Evolutionary conservation across 37 sponge, comb jelly and placozoan genomes (phyloP), one percentile per base, ranked within the genome.

Genomic region (Mnemiopsis leidyi): DNA sequence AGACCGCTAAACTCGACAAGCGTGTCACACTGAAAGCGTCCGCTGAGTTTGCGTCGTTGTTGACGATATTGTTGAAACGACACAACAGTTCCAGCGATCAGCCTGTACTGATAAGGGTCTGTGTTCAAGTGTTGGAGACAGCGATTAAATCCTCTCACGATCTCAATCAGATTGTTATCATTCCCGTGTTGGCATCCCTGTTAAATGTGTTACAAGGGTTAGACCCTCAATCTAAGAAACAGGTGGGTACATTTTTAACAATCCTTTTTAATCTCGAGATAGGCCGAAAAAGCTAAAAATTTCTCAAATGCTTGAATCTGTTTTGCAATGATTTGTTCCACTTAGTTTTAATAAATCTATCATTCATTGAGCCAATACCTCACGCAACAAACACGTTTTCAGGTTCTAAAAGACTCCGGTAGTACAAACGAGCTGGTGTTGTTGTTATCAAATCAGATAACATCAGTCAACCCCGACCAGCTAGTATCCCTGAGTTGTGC

Each of bases 61-160:
- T 79, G 35, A 35, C 37, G 20, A 79, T 79, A 3, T 36, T 79
- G 82, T 61, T 85, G 90, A 85, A 40, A 25, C 90, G 36, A 35
- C 90, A 85, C 48, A 85, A 40, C 38, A 85, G 35, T 28, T 33
- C 90, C 0, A 39, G 36, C 16, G 90, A 85, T 33, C 90, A 85
- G 29, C 90, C 90, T 18, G 90, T 85, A 2, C 48, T 85, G 61
- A 40, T 85, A 21, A 85, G 36, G 39, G 90, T 85, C 26, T 85
- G 90, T 39, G 90, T 85, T 0, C 90, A 85, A 25, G 90, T 85
- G 0, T 37, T 85, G 28, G 90, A 85, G 28, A 85, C 90, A 85
- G 90, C 90, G 0, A 40, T 61, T 37, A 85, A 85, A 33, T 85
- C 90, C 7, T 25, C 90, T 23, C 90, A 85, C 35, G 90, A 85